Conservation (phyloP, 2,888 invertebrate genomes). For the Tiphia femorata region DNA sequence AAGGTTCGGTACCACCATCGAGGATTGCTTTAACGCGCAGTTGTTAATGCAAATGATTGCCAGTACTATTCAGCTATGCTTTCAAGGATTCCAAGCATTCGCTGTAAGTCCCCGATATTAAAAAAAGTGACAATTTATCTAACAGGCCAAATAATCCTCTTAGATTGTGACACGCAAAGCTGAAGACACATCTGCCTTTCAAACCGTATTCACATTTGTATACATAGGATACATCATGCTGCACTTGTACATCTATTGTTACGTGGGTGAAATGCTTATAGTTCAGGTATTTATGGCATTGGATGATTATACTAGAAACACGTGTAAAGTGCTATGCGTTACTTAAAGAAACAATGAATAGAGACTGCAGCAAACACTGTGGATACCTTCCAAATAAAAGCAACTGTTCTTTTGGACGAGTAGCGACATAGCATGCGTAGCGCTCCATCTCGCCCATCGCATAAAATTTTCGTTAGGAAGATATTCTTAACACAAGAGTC, state of each 20-base stretch:
- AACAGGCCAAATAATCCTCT: too few species aligned
- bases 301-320: too few species aligned
- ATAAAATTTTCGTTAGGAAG: too few species aligned
- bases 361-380: too few species aligned
- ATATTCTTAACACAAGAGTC: too few species aligned
- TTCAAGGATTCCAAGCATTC: background rate
- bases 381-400: too few species aligned
- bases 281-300: constrained; percentile 14
- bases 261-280: constrained; percentile 36
- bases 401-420: too few species aligned
- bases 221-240: background rate
- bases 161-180: constrained; percentile 21
- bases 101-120: constrained; percentile 36
- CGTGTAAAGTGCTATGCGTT: too few species aligned
- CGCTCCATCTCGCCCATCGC: too few species aligned
- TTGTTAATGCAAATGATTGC: background rate
- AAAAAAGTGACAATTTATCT: constrained; percentile 48
- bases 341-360: too few species aligned
- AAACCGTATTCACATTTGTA: background rate
- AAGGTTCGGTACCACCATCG: background rate
- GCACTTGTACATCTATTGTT: constrained; percentile 33
- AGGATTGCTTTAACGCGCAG: background rate
- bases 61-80: background rate
- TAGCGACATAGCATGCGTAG: too few species aligned
- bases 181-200: background rate